Conservation (phyloP, 2,113 vertebrate species). For the Hypomesus transpacificus region DNA sequence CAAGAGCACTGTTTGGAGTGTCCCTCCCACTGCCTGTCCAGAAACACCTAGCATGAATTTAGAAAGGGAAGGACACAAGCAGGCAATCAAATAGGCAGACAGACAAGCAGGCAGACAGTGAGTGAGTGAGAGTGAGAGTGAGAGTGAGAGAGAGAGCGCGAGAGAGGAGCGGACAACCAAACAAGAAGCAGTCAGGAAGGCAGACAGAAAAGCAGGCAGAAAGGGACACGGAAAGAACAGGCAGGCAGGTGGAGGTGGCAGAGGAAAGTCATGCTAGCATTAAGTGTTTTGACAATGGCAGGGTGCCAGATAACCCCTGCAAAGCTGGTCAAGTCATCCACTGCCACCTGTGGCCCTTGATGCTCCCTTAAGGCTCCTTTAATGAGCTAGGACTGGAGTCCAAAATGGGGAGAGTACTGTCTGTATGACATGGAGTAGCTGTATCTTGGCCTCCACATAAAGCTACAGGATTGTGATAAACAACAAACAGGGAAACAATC, state of each 20-base stretch:
- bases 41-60: background rate
- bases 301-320: too few relatives aligned
- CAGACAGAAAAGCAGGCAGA: background rate
- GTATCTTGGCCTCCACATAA: too few relatives aligned
- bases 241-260: background rate
- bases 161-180: background rate
- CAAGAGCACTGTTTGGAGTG: conserved; percentile 40
- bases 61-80: background rate
- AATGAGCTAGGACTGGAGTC: too few relatives aligned
- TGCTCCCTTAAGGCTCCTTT: too few relatives aligned
- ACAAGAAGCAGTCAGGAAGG: background rate
- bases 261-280: too few relatives aligned
- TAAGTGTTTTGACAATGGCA: too few relatives aligned
- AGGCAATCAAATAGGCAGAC: background rate
- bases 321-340: too few relatives aligned
- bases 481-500: too few relatives aligned
- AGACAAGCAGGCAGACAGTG: conserved; percentile 36
- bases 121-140: background rate
- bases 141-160: background rate
- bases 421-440: too few relatives aligned
- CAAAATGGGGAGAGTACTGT: too few relatives aligned
- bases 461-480: too few relatives aligned
- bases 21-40: conserved; percentile 26
- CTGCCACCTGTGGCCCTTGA: too few relatives aligned
- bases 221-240: background rate